Evolutionary conservation across 2,888 invertebrate species (phyloP).

Genomic region (Seira musarum): DNA sequence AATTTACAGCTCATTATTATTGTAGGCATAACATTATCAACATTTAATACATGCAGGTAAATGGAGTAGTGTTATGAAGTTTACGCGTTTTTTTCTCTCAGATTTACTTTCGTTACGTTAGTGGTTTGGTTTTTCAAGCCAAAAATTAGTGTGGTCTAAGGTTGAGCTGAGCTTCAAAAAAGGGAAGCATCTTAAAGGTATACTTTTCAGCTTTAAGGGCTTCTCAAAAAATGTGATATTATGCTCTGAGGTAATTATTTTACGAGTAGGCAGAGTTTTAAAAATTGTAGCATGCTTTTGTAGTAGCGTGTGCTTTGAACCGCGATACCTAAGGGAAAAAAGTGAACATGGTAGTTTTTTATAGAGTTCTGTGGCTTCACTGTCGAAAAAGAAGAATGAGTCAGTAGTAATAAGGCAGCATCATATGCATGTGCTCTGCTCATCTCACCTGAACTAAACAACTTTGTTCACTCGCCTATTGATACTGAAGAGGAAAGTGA

Average conservation of each 20-base stretch:
- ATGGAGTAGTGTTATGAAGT: slow-evolving; percentile 17
- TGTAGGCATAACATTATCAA: neutral
- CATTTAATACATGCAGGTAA: slow-evolving; percentile 6
- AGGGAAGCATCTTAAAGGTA: slow-evolving; percentile 19
- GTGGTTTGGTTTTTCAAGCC: slow-evolving; percentile 30
- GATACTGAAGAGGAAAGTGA: slow-evolving; percentile 47
- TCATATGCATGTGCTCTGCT: neutral
- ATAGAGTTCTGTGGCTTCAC: too few relatives aligned
- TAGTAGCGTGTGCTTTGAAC: neutral
- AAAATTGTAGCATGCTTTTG: neutral
- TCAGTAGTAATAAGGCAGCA: neutral
- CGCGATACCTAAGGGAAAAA: slow-evolving; percentile 6
- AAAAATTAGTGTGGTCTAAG: slow-evolving; percentile 48
- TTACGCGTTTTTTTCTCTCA: slow-evolving; percentile 32
- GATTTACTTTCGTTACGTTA: slow-evolving; percentile 61
- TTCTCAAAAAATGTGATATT: neutral
- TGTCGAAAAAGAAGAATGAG: neutral
- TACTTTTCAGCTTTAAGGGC: neutral
- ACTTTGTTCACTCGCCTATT: neutral
- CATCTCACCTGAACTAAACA: slow-evolving; percentile 15
- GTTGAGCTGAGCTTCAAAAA: too few relatives aligned
- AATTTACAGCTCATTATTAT: neutral
- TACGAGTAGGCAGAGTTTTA: neutral
- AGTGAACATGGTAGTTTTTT: slow-evolving; percentile 4
- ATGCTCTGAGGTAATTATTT: neutral